These are phyloP conservation scores for Caenorhabditis inopinata DNA, from an alignment of 1,140 invertebrate genomes.

Conservation along the genomic window DNA sequence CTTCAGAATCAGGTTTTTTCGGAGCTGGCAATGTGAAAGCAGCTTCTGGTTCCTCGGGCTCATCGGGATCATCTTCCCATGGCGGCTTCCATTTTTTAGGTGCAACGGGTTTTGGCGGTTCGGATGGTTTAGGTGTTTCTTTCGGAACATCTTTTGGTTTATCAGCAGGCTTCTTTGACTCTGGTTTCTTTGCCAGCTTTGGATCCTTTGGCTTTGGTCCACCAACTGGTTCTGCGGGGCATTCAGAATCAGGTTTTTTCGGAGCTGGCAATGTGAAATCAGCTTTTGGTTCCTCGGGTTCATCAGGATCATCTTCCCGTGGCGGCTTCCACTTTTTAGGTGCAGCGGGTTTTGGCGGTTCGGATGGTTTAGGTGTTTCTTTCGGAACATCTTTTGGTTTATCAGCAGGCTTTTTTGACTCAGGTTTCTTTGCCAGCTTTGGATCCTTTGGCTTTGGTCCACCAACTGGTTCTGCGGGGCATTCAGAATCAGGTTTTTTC, in stretches of 20 bases:
- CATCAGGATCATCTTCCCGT: background rate
- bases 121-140: background rate
- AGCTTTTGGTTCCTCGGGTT: background rate
- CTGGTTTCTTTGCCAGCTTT: background rate
- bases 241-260: background rate
- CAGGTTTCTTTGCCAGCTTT: background rate
- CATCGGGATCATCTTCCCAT: background rate
- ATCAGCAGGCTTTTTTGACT: background rate
- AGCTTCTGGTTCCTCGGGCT: background rate
- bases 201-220: background rate
- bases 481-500: conserved; percentile 5
- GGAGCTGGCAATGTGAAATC: background rate
- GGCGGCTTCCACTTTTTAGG: conserved; percentile 4
- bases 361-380: background rate
- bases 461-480: background rate
- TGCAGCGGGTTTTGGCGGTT: background rate
- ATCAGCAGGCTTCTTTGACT: background rate
- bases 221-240: background rate
- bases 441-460: background rate
- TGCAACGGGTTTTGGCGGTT: background rate
- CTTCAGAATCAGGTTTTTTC: conserved; percentile 5
- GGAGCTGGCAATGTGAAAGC: background rate
- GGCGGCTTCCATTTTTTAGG: background rate
- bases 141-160: background rate
- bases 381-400: background rate